Conservation (phyloP, 2,888 invertebrate genomes). For the Temnothorax rugatulus region DNA sequence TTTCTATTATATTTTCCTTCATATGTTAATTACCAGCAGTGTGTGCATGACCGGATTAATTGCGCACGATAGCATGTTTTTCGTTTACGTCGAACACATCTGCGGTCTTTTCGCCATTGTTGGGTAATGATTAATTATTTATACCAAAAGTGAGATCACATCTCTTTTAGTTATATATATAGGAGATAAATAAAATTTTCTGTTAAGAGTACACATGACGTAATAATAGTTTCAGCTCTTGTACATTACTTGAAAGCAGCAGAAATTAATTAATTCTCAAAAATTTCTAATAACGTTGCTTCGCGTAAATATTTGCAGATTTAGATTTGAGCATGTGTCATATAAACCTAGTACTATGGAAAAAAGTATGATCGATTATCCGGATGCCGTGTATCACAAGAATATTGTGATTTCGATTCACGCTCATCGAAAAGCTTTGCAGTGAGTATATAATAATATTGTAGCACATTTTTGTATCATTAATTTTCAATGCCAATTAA, state of each 20-base stretch:
- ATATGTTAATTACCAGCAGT: not conserved
- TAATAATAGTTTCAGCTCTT: not conserved
- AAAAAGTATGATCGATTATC: not conserved
- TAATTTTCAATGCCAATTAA: not conserved
- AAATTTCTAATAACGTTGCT: not conserved
- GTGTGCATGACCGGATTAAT: constrained; percentile 17
- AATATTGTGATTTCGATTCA: not conserved
- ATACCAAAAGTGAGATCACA: not conserved
- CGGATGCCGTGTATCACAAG: not conserved
- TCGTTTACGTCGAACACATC: constrained; percentile 16
- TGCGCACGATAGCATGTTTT: constrained; percentile 29
- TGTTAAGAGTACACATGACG: not conserved
- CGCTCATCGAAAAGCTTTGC: constrained; percentile 17
- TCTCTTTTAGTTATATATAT: not conserved
- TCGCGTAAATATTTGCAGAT: constrained; percentile 13
- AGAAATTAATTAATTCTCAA: not conserved
- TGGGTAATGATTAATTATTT: constrained; percentile 27
- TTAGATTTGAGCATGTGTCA: not conserved
- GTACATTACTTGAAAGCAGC: not conserved
- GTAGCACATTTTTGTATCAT: not conserved
- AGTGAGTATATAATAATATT: constrained; percentile 36
- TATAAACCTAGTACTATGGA: not conserved
- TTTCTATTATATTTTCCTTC: constrained; percentile 30
- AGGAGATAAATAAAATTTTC: not conserved
- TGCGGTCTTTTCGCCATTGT: constrained; percentile 36